phyloP scores from a whole-genome alignment of 92 coral and sea anemone species.

The Porites rus region DNA sequence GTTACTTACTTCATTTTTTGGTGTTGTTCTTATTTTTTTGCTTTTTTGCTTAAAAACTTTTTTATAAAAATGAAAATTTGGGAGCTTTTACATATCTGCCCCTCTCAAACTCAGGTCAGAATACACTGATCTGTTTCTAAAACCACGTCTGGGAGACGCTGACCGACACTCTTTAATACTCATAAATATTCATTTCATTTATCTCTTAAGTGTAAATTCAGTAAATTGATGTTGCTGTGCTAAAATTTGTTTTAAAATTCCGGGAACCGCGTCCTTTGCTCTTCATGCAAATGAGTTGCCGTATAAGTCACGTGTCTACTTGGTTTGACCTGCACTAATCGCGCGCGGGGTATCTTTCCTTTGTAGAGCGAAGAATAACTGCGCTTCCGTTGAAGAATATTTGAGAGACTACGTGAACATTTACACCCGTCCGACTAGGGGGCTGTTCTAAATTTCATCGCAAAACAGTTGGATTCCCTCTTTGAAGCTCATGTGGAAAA shows the following conservation, averaged over 20 bases:
- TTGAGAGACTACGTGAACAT: conserved; percentile 19
- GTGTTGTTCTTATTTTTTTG: background rate
- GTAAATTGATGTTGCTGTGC: conserved; percentile 28
- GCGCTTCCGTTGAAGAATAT: conserved; percentile 42
- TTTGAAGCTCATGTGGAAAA: conserved; percentile 30
- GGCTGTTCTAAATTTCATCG: conserved; percentile 1
- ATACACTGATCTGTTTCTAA: background rate
- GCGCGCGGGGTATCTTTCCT: conserved; percentile 17
- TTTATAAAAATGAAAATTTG: background rate
- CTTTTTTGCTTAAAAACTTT: background rate
- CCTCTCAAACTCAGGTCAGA: too few species aligned
- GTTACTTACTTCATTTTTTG: too few species aligned
- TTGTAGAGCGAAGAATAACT: conserved; percentile 35
- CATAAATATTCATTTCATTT: conserved; percentile 19
- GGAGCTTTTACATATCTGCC: background rate
- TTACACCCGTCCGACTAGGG: conserved; percentile 16
- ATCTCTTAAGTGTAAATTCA: conserved; percentile 19
- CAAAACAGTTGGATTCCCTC: conserved; percentile 1
- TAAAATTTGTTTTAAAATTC: background rate
- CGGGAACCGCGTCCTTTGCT: conserved; percentile 6
- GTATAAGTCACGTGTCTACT: conserved; percentile 37
- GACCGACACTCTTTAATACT: background rate
- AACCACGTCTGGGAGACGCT: conserved; percentile 16
- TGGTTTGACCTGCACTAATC: conserved; percentile 19
- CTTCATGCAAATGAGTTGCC: conserved; percentile 46